Base-by-base conservation (phyloP, 2,888 invertebrate species). In the Panzeria rudis region DNA sequence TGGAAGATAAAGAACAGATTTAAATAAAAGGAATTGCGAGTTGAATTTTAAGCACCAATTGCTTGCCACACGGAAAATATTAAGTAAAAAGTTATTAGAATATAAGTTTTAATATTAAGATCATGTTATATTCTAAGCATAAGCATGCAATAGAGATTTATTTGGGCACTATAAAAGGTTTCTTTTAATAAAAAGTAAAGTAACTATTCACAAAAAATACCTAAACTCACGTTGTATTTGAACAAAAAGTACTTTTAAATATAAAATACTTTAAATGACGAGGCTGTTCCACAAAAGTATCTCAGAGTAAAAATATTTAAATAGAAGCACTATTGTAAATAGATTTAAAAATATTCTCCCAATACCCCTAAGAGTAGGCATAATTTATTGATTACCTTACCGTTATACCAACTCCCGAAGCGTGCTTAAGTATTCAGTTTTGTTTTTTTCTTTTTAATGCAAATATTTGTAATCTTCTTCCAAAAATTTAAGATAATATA, bases 321-420 rank as follows among this genome's bases (percentile, higher is more conserved):
- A 35, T 11, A 13, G 13, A 38, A 38, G 11, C 11, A 2, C 4
- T 35, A 3, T 11, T 38, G 38, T 38, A 38, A 38, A 38, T 38
- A 38, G 1, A 38, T 13, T 38, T 13, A 38, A 38, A 11, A 11
- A 38, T 13, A 29, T 29, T 29, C 5, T 29, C 5, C 35, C 6
- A n/a, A n/a, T n/a, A n/a, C 35, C 9, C 35, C 35, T 35, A n/a
- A 44, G 13, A 44, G n/a, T n/a, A 44, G n/a, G n/a, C 47, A 23
- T 17, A 56, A 77, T 77, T 68, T 59, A 77, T 68, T 56, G 15
- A 56, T 15, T 44, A 23, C 9, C 32, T 76, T 56, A 1, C 15
- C 11, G 3, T 32, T 17, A 29, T 13, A 5, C 3, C 50, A 29
- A 9, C 5, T 9, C 15, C 4, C 6, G 50, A 71, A 59, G 29